Base-by-base conservation (phyloP, 2,113 vertebrate genomes). In the Tricholaema leucomelas region DNA sequence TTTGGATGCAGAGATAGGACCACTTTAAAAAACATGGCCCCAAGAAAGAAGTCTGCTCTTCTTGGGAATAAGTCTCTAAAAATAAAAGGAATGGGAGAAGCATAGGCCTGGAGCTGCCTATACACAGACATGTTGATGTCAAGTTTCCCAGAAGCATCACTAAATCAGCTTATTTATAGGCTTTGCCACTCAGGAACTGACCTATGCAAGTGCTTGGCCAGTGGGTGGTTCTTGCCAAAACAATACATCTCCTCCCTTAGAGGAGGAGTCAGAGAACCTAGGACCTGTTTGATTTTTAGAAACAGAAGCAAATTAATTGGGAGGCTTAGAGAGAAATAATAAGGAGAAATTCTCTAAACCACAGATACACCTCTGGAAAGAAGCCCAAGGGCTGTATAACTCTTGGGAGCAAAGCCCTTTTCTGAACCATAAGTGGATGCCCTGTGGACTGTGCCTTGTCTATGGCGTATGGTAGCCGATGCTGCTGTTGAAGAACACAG, bases 1-100 rank as follows among this genome's bases (percentile, higher is more conserved):
- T 33, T 87, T 89, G 92, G 38, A 95, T 92, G 81, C 17, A 3
- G 67, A 93, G 91, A 95, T 96, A 94, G 93, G 94, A 96, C 93
- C 96, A 96, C 94, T 96, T 93, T 44, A 85, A 95, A 65, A 96
- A 76, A 83, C 59, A 94, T 94, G 91, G 93, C 96, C 94, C 72
- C 92, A 77, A 96, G 96, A 96, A 94, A 96, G 64, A 92, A 89
- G 48, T 80, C 87, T 82, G 78, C 60, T 91, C 19, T 70, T 93
- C 88, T 80, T 59, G 23, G 24, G 42, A 76, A n/a, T 76, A 87
- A 81, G 56, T 79, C 56, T 91, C 75, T 54, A 64, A 93, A 85
- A 92, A 82, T 60, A 94, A 91, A 92, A 96, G 5, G 8, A 91
- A 85, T 77, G 24, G 52, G 69, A 91, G 72, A 96, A 35, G 48